Conservation (phyloP, 2,888 invertebrate species). For the Drosophila siamana region DNA sequence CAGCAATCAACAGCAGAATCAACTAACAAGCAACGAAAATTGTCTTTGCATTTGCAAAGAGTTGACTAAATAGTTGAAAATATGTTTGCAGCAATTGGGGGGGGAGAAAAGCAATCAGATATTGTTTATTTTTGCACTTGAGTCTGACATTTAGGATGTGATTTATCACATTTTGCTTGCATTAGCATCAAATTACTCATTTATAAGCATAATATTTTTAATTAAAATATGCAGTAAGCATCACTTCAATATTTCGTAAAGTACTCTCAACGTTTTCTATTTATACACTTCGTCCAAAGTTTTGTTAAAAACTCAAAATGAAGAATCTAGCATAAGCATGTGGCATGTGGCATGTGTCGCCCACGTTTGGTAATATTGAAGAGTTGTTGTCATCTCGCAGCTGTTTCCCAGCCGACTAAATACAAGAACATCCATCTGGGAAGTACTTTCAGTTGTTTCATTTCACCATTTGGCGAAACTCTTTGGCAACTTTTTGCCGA, state of each 20-base stretch:
- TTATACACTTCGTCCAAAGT: not conserved
- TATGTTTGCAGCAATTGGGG: too few species aligned
- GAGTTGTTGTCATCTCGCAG: conserved; percentile 27
- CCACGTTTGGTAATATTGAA: not conserved
- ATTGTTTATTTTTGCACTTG: too few species aligned
- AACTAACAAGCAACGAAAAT: not conserved
- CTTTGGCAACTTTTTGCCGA: conserved; percentile 30
- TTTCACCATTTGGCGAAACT: conserved; percentile 21
- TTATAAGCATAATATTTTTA: too few species aligned
- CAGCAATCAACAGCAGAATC: not conserved
- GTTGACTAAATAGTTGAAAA: not conserved
- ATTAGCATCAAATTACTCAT: too few species aligned
- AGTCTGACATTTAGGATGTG: too few species aligned
- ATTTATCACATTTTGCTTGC: too few species aligned
- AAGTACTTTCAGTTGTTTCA: conserved; percentile 19
- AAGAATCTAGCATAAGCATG: conserved; percentile 5
- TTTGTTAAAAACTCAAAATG: conserved; percentile 8
- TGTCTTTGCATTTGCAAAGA: not conserved
- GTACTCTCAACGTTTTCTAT: not conserved
- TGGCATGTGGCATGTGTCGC: conserved; percentile 21
- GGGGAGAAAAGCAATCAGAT: too few species aligned
- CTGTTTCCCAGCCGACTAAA: conserved; percentile 10
- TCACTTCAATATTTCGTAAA: too few species aligned
- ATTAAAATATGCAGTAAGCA: too few species aligned
- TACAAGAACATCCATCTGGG: not conserved